Base-by-base conservation (phyloP, 1,140 invertebrate genomes). In the Pseudomyrmex cubaensis region DNA sequence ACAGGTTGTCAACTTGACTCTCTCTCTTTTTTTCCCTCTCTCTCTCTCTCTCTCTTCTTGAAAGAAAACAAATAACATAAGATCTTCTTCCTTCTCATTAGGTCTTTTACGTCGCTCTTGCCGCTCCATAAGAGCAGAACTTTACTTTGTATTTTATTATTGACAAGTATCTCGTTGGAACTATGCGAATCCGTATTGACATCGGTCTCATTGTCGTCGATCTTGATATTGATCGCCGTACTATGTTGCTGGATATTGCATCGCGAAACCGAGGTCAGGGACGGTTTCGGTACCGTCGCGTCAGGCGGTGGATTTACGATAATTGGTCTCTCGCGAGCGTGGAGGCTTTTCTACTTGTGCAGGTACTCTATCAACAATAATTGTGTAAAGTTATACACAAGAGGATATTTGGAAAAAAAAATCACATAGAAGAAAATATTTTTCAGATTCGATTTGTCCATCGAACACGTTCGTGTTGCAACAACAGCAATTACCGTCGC, bases 241-340 rank as follows among this genome's bases (percentile, higher is more conserved):
- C 10, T 90, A 10, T 83, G 59, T 3, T 91, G 88, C 44, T 92
- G 90, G 90, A 76, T 88, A 50, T 59, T 91, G 61, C 91, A 92
- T 84, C 87, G 91, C 12, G 73, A 82, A 62, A 90, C 90, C 15
- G 91, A 92, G 46, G 80, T 87, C 17, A 82, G 85, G 5, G 84
- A 89, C 22, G 90, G 90, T 52, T 59, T 88, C 1, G 90, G 90
- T 2, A 70, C 87, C 1, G 85, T 77, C 8, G 78, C 85, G 17
- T 69, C 91, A 0, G 87, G 83, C 12, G 90, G 87, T 44, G 86
- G 86, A 59, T 91, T 92, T 72, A 83, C 83, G 0, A 85, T 85
- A 52, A 89, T 92, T 8, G 80, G 89, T 10, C 74, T 91, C 7
- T 78, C 90, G 0, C 85, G 90, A 67, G 17, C 72, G 0, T 92